Base-by-base conservation (phyloP, 1,140 invertebrate species). In the Papilio xuthus region DNA sequence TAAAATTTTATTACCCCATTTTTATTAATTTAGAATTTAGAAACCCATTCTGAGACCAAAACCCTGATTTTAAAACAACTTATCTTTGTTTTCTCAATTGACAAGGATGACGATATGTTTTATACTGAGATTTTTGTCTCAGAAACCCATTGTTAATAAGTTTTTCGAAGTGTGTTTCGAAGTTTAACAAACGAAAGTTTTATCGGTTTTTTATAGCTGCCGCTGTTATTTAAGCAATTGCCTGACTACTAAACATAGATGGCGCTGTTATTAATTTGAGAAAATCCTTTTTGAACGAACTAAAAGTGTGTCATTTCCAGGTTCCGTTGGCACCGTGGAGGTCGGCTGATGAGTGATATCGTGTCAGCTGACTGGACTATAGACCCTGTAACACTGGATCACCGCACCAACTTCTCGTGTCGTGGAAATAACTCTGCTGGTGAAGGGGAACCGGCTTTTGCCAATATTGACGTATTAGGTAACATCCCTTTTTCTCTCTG, bases 401-500 rank as follows among this genome's bases (percentile, higher is more conserved):
- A 97, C 41, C 95, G 97, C 63, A 96, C 97, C 81, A 98, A 98
- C 94, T 98, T 98, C 93, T 97, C 97, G 0, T 99, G 98, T 87
- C 95, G 96, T 78, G 97, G 97, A 0, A 95, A 96, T 85, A 98
- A 98, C 89, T 95, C 96, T 28, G 98, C 97, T 6, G 98, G 98
- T 0, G 95, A 96, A 80, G 97, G 97, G 3, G 95, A 96, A 70
- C 94, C 95, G 10, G 97, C 96, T 6, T 96, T 95, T 20, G 95
- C 96, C 23, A 95, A 95, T 85, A 96, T 98, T 81, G 96, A 98
- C 86, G 97, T 98, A 42, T 94, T 96, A 15, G 97, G 97, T 97
- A 92, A 95, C 2, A 44, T 41, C 41, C 42, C 9, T 9, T 44
- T 10, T 44, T 44, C 42, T 44, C 13, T 44, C 13, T 44, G 8